Evolutionary conservation across 2,797 vertebrate genomes (phyloP).

Genomic region (Lutjanus campechanus): DNA sequence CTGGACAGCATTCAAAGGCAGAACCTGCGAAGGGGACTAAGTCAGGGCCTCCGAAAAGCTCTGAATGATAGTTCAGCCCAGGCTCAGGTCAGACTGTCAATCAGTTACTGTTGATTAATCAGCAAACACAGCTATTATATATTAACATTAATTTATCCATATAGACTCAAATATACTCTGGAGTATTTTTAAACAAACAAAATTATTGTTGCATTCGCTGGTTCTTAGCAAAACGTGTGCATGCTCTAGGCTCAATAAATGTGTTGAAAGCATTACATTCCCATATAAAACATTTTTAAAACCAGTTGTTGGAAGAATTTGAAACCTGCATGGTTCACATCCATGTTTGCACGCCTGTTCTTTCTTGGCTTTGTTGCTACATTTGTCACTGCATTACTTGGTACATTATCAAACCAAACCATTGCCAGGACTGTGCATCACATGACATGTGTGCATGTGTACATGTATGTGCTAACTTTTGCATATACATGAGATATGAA

Average conservation of each 20-base stretch:
- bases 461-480: background rate
- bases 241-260: background rate
- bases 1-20: slow-evolving; percentile 90
- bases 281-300: background rate
- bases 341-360: background rate
- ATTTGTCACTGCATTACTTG: background rate
- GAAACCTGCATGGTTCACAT: background rate
- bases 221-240: background rate
- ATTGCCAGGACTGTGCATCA: background rate
- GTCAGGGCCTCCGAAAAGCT: slow-evolving; percentile 91
- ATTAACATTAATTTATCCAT: background rate
- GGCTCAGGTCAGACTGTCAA: slow-evolving; percentile 87
- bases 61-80: slow-evolving; percentile 90
- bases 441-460: background rate
- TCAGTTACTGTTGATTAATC: slow-evolving; percentile 10
- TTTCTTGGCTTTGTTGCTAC: background rate
- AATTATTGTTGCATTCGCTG: background rate
- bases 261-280: background rate
- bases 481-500: background rate
- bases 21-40: slow-evolving; percentile 91
- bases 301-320: background rate
- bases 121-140: background rate
- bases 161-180: background rate
- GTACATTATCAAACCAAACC: background rate
- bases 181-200: background rate